Percentiles rank a stretch among this genome's conserved stretches.
Conservation (phyloP, 2,797 vertebrate genomes). For the Morus bassanus region DNA sequence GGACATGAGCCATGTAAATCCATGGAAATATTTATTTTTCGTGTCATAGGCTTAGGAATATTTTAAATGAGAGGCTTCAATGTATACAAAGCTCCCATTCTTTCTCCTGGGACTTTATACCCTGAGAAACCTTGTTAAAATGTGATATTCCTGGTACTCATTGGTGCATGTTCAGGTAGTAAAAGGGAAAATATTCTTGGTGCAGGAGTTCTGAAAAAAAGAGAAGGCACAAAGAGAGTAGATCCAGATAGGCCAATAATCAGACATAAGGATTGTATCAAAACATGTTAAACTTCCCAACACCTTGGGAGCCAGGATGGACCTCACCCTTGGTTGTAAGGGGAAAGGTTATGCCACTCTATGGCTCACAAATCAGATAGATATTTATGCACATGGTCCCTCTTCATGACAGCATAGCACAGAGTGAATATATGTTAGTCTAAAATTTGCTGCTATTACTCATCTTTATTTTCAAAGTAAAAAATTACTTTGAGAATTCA, state of each 20-base stretch:
- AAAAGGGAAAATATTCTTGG: neutral
- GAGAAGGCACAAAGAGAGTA: neutral
- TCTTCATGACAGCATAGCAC: neutral
- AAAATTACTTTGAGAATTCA: neutral
- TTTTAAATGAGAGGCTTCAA: neutral
- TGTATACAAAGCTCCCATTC: neutral
- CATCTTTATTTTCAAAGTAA: neutral
- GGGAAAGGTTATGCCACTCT: neutral
- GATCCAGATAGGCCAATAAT: neutral
- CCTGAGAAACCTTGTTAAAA: neutral
- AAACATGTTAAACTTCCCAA: neutral
- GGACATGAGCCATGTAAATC: neutral
- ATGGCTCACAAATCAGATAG: neutral
- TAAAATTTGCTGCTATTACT: neutral
- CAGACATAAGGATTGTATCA: neutral
- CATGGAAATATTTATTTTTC: neutral
- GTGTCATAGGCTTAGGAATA: neutral
- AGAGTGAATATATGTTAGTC: neutral
- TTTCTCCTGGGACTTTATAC: neutral
- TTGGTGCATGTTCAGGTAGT: neutral
- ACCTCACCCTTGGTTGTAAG: neutral
- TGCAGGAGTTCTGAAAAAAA: neutral
- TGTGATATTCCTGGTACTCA: neutral
- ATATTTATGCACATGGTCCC: neutral
- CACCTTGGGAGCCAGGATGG: neutral